phyloP scores from a whole-genome alignment of 2,888 invertebrate species.

The Andrena camellia region DNA sequence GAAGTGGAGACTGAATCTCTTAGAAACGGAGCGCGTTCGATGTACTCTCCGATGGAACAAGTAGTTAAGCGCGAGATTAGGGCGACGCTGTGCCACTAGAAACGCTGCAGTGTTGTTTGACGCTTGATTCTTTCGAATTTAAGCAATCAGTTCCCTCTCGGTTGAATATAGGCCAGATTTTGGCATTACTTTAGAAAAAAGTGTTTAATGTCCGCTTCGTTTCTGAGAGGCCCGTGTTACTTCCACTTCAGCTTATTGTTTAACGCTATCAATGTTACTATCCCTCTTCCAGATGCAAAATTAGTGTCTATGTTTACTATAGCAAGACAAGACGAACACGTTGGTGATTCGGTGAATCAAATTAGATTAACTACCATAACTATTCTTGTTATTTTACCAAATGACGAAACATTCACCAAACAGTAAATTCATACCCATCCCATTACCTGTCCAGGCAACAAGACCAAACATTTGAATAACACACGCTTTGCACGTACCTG shows the following conservation, averaged over 20 bases:
- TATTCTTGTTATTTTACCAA: background rate
- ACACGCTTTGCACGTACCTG: conserved; percentile 87
- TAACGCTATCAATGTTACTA: background rate
- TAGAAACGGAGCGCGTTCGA: background rate
- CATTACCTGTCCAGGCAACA: background rate
- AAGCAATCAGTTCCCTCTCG: too few relatives aligned
- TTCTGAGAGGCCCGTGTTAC: background rate
- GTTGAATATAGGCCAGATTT: too few relatives aligned
- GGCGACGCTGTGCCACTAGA: background rate
- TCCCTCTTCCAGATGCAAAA: background rate
- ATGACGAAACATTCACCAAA: background rate
- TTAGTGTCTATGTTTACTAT: conserved; percentile 5
- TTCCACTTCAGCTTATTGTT: background rate
- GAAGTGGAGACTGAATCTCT: background rate
- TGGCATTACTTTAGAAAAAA: background rate
- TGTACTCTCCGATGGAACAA: background rate
- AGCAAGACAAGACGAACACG: background rate
- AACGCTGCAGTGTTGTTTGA: background rate
- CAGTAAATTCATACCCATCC: background rate
- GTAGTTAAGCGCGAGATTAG: background rate
- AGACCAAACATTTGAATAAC: background rate
- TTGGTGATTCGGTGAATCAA: background rate
- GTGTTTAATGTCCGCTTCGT: background rate
- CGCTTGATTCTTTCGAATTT: too few relatives aligned
- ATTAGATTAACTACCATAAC: background rate